Evolutionary conservation across 2,888 invertebrate genomes (phyloP).

Genomic region (Diadromus collaris): DNA sequence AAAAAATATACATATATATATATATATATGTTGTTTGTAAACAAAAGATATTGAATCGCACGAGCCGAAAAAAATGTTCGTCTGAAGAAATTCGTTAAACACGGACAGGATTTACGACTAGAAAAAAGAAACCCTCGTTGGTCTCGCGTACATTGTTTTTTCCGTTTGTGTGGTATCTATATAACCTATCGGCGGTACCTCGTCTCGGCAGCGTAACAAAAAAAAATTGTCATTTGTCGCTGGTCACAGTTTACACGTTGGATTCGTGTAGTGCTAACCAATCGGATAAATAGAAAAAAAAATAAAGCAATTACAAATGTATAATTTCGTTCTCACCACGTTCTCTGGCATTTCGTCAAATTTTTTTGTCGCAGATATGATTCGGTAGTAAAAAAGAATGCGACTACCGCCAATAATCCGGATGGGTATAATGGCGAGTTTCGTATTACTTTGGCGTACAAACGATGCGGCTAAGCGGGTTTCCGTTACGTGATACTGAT

Average conservation of each 20-base stretch:
- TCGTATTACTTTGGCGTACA: slow-evolving; percentile 45
- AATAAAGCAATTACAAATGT: slow-evolving; percentile 7
- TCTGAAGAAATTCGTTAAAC: not conserved
- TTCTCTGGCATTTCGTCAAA: slow-evolving; percentile 71
- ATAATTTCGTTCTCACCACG: slow-evolving; percentile 68
- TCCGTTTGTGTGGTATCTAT: slow-evolving; percentile 9
- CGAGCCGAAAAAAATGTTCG: not conserved
- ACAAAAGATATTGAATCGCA: not conserved
- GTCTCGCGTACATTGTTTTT: slow-evolving; percentile 35
- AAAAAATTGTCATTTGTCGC: slow-evolving; percentile 24
- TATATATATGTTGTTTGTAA: too few relatives aligned
- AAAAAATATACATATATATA: too few relatives aligned
- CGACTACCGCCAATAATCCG: slow-evolving; percentile 65
- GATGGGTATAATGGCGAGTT: slow-evolving; percentile 62
- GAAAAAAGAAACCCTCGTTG: slow-evolving; percentile 13
- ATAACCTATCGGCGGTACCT: slow-evolving; percentile 27
- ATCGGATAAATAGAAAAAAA: slow-evolving; percentile 5
- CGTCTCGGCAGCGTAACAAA: not conserved
- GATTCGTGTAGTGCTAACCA: not conserved
- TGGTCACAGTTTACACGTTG: not conserved
- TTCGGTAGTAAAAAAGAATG: slow-evolving; percentile 55
- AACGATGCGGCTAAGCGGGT: slow-evolving; percentile 47
- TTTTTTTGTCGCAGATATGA: slow-evolving; percentile 48
- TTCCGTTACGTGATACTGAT: slow-evolving; percentile 44
- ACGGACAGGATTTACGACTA: not conserved